phyloP scores from a whole-genome alignment of 2,797 vertebrate genomes.

The Philypnodon macrostomus region DNA sequence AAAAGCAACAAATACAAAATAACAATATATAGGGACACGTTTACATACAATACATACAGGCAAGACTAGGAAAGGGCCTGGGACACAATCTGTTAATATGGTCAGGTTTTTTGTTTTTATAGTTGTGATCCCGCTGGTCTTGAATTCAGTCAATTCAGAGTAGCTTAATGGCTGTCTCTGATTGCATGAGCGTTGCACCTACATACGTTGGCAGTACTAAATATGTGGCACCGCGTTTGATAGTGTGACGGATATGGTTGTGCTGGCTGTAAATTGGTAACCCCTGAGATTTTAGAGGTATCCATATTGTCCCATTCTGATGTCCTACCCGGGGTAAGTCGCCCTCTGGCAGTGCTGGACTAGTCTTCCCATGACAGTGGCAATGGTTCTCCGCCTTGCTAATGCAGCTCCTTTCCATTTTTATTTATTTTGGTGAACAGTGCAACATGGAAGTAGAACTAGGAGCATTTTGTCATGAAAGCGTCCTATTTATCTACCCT shows the following conservation, averaged over 20 bases:
- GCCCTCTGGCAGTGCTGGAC: constrained; percentile 63
- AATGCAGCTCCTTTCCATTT: constrained; percentile 45
- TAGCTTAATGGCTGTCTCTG: constrained; percentile 39
- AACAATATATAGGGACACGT: constrained; percentile 76
- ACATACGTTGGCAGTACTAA: constrained; percentile 68
- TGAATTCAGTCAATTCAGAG: constrained; percentile 39
- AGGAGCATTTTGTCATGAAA: constrained; percentile 52
- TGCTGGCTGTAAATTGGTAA: constrained; percentile 73
- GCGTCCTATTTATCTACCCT: constrained; percentile 44
- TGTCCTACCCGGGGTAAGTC: constrained; percentile 44
- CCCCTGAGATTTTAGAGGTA: constrained; percentile 74
- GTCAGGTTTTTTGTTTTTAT: constrained; percentile 50
- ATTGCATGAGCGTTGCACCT: constrained; percentile 49
- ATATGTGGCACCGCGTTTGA: constrained; percentile 62
- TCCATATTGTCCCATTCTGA: constrained; percentile 60
- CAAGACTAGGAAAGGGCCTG: constrained; percentile 62
- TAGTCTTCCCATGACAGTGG: constrained; percentile 49
- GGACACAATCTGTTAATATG: constrained; percentile 55
- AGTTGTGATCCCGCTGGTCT: constrained; percentile 61
- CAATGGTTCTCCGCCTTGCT: constrained; percentile 48
- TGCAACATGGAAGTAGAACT: constrained; percentile 64
- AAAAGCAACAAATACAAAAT: constrained; percentile 84
- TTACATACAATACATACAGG: constrained; percentile 76
- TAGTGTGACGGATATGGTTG: constrained; percentile 64
- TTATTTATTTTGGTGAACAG: constrained; percentile 47